Evolutionary conservation across 1,140 invertebrate species (phyloP).

Genomic region (Copidosoma floridanum): DNA sequence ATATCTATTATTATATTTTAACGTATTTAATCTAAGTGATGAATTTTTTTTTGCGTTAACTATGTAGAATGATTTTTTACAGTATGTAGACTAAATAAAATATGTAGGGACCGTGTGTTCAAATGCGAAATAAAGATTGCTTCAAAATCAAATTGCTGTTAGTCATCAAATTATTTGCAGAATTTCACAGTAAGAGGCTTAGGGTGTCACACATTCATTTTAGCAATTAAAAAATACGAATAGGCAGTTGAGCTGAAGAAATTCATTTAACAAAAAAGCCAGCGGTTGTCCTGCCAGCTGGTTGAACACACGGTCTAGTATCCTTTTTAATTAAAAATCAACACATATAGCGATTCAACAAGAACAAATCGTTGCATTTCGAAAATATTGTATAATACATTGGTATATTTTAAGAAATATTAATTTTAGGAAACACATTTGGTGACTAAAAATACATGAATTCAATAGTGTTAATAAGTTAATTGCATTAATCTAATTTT

Average conservation of each 20-base stretch:
- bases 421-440: slow-evolving; percentile 1
- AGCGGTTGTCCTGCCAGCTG: neutral
- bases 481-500: no score
- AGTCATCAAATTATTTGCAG: slow-evolving; percentile 7
- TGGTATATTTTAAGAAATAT: neutral
- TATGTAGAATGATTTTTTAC: no score
- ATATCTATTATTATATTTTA: no score
- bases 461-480: no score
- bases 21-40: no score
- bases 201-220: slow-evolving; percentile 30
- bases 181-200: slow-evolving; percentile 23
- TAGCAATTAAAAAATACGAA: slow-evolving; percentile 26
- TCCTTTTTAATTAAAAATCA: slow-evolving; percentile 9
- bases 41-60: no score
- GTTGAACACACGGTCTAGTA: slow-evolving; percentile 16
- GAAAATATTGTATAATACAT: neutral
- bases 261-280: slow-evolving; percentile 4
- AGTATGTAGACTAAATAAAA: no score
- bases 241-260: slow-evolving; percentile 13
- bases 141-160: slow-evolving; percentile 8
- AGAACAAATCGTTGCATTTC: slow-evolving; percentile 1
- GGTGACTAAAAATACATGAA: no score
- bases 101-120: slow-evolving; percentile 17
- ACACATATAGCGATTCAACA: slow-evolving; percentile 19
- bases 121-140: slow-evolving; percentile 17